phyloP scores from a whole-genome alignment of 64 coral and sea anemone genomes.

The Orbicella faveolata region DNA sequence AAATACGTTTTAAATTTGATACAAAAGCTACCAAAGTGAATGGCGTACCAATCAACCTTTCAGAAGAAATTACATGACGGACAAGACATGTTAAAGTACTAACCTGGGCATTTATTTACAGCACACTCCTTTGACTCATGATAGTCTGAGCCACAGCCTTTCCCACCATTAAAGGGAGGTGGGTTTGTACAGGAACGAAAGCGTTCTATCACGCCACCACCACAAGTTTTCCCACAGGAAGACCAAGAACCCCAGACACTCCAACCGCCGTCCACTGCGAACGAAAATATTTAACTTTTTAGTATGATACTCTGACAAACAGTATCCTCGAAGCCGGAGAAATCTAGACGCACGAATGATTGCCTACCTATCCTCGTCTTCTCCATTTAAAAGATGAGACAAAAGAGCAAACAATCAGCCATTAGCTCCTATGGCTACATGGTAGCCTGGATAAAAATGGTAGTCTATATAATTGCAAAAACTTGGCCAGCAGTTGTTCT shows the following conservation, averaged over 20 bases:
- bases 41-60: too few species aligned
- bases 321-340: too few species aligned
- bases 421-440: too few species aligned
- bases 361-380: too few species aligned
- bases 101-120: constrained; percentile 4
- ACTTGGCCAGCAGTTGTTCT: not conserved
- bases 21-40: too few species aligned
- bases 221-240: not conserved
- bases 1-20: too few species aligned
- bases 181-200: constrained; percentile 24
- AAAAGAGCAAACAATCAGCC: too few species aligned
- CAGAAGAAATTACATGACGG: not conserved
- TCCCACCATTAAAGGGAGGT: not conserved
- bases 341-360: too few species aligned
- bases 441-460: not conserved
- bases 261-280: constrained; percentile 21
- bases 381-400: too few species aligned
- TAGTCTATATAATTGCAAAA: not conserved
- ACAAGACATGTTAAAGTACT: not conserved
- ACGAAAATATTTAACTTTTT: not conserved
- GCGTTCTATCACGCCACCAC: not conserved
- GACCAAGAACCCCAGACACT: not conserved
- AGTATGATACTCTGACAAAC: too few species aligned
- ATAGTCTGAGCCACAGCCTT: not conserved
- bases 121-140: not conserved